Evolutionary conservation across 2,888 invertebrate genomes (phyloP), one percentile per base, ranked within the genome.

Genomic region (Sinodicranocentrus sp.): DNA sequence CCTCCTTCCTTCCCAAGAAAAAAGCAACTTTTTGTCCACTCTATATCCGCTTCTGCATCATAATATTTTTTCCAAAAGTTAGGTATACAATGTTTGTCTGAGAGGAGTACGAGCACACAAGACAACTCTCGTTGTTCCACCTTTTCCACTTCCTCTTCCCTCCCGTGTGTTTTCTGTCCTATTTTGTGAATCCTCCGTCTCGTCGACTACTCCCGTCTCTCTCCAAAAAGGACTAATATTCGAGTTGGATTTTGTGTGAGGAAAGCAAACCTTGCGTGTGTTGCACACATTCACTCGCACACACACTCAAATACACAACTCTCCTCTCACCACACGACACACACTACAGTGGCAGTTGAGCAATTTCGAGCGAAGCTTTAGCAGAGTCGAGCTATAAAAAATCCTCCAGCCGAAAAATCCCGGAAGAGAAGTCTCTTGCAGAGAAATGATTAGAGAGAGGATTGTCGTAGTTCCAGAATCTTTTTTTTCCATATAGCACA

Each of bases 11-110:
- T 15, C 71, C 0, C 23, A 10, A 21, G n/a, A 57, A 23, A 57
- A 23, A 21, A 21, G 21, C 21, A n/a, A n/a, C n/a, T n/a, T n/a
- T n/a, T n/a, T n/a, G n/a, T n/a, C n/a, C n/a, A n/a, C n/a, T n/a
- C n/a, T n/a, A n/a, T n/a, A n/a, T n/a, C n/a, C n/a, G n/a, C n/a
- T n/a, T n/a, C n/a, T n/a, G n/a, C n/a, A n/a, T n/a, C n/a, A n/a
- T n/a, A n/a, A n/a, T n/a, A n/a, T n/a, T n/a, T n/a, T n/a, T n/a
- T n/a, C n/a, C n/a, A n/a, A n/a, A n/a, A n/a, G n/a, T n/a, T 73
- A 73, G 75, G 75, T 65, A 75, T 65, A 25, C 28, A 54, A 52
- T 75, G 75, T 75, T 75, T 75, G 75, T 75, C 75, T 75, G 52
- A 33, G 33, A 33, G 15, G 8, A 17, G 59, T 21, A 25, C 17